Base-by-base conservation (phyloP, 2,113 vertebrate species). In the Tetrax tetrax region DNA sequence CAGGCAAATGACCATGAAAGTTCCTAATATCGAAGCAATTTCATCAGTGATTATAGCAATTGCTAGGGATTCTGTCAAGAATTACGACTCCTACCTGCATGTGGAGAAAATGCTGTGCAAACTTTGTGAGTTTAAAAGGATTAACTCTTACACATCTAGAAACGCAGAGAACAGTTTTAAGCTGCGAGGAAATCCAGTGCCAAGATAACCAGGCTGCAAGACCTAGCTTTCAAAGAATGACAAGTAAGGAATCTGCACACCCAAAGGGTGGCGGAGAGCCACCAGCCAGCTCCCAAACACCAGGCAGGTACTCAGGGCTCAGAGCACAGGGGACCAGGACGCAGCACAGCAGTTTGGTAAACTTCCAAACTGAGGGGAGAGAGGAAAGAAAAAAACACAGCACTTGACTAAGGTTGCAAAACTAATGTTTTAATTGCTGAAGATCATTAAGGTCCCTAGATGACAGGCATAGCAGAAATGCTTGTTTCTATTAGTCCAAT, bases 361-460 rank as follows among this genome's bases (percentile, higher is more conserved):
- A 56, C 45, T 75, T 88, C 75, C 78, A 41, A 66, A 93, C 53
- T 6, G 45, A 86, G 37, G n/a, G 54, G 35, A 90, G 8, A 93
- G 27, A 33, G 13, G 37, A 57, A 85, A 92, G 41, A 37, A 78
- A 64, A 82, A 57, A 7, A 75, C 24, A 63, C 35, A 84, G 61
- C 93, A 82, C 83, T 96, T 96, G 91, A 89, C 83, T 96, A 91
- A 87, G 69, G 83, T 7, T 93, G 89, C 89, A 94, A 94, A 96
- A 84, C 89, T 60, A 91, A 92, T 38, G 89, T 31, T 95, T 93
- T 81, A 94, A 27, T 53, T 89, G 91, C 43, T 68, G 31, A 56
- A 77, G 86, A 94, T 93, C 85, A 85, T 95, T 92, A 95, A 88
- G 51, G 92, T 87, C 92, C 87, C 95, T 43, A 80, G 96, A 83